Evolutionary conservation across 2,797 vertebrate genomes (phyloP).

Genomic region (Loris lydekkerianus): DNA sequence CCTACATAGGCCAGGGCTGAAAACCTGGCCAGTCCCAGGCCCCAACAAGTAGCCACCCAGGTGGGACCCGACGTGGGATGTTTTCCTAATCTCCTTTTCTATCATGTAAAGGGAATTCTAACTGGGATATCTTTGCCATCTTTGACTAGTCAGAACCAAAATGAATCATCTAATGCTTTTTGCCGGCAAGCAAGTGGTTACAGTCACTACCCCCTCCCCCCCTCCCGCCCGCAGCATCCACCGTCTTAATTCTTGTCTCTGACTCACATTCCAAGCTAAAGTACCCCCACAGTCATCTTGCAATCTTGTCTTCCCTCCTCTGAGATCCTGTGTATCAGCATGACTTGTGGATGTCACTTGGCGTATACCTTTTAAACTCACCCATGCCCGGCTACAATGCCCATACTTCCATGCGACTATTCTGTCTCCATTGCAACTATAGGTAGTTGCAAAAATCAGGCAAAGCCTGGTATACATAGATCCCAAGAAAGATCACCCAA

Average conservation of each 20-base stretch:
- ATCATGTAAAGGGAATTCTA: neutral
- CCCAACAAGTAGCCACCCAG: too few relatives aligned
- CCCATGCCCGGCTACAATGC: neutral
- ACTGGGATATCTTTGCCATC: neutral
- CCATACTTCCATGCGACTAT: fast-evolving
- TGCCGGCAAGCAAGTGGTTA: too few relatives aligned
- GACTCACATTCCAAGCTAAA: neutral
- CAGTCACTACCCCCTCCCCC: too few relatives aligned
- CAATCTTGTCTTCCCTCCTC: neutral
- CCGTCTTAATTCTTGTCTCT: fast-evolving
- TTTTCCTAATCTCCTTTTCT: neutral
- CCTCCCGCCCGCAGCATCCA: neutral
- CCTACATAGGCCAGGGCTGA: too few relatives aligned
- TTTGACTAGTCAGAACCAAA: neutral
- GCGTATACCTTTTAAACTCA: neutral
- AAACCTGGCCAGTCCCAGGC: too few relatives aligned
- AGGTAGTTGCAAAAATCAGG: too few relatives aligned
- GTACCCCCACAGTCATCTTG: neutral
- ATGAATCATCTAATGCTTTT: neutral
- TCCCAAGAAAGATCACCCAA: neutral
- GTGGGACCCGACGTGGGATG: too few relatives aligned
- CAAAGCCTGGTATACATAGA: neutral
- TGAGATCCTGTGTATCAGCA: neutral
- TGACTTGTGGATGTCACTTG: too few relatives aligned
- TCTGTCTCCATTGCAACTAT: neutral